phyloP scores from a whole-genome alignment of 2,113 vertebrate genomes.

The Leuciscus idus region DNA sequence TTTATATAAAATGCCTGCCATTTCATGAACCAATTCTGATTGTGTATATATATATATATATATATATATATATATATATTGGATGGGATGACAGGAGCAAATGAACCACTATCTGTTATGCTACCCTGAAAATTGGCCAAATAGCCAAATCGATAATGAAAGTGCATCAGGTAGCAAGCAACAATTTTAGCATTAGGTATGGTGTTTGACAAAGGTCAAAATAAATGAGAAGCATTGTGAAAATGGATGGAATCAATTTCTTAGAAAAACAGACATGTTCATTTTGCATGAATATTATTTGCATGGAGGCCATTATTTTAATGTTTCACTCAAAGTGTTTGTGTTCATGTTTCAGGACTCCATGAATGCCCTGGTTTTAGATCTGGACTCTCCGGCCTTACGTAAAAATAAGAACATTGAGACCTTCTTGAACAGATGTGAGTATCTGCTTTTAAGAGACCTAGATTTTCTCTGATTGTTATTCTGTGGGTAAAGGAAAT shows the following conservation, averaged over 20 bases:
- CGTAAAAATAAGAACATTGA: conserved; percentile 99
- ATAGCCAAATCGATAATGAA: neutral
- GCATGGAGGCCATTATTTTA: neutral
- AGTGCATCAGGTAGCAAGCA: neutral
- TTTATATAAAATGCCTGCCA: neutral
- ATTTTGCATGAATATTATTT: neutral
- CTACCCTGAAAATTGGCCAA: neutral
- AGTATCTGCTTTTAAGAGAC: conserved; percentile 71
- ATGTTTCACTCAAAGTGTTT: neutral
- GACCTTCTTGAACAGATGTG: conserved; percentile 97
- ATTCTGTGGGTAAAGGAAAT: neutral
- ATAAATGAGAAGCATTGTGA: neutral
- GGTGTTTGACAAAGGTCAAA: neutral
- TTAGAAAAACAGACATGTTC: neutral
- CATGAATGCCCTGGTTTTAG: conserved; percentile 94
- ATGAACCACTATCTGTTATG: too few species aligned
- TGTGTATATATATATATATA: neutral
- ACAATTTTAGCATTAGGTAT: too few species aligned
- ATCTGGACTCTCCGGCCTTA: conserved; percentile 95
- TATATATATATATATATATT: too few species aligned
- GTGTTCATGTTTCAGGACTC: conserved; percentile 81
- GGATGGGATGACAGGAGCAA: too few species aligned
- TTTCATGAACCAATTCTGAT: neutral
- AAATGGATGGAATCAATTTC: neutral
- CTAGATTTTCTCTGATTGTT: neutral